These are phyloP conservation scores for Paguma larvata DNA, from an alignment of 2,797 vertebrate genomes.

Conservation along the genomic window DNA sequence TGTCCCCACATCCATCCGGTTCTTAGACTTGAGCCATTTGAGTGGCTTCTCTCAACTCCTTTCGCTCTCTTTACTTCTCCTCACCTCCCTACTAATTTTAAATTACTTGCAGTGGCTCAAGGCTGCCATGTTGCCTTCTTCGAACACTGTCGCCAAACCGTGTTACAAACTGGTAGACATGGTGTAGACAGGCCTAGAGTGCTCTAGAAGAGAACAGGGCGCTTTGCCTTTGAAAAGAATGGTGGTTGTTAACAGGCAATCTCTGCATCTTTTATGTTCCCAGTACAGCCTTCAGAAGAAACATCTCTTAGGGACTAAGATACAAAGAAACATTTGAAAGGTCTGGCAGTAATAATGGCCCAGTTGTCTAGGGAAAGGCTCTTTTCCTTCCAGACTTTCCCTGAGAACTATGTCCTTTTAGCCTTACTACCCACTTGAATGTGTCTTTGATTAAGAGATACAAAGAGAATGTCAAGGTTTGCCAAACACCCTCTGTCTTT, in stretches of 20 bases:
- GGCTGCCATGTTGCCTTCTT: not conserved
- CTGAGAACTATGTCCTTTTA: not conserved
- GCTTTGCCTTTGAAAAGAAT: not conserved
- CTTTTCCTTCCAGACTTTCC: not conserved
- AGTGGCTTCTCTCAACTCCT: not conserved
- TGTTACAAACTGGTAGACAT: not conserved
- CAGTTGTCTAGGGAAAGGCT: not conserved
- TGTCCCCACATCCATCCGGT: fast-evolving
- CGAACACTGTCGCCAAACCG: not conserved
- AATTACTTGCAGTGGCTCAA: constrained; percentile 1
- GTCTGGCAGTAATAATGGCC: not conserved
- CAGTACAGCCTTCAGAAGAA: not conserved
- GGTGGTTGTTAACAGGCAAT: not conserved
- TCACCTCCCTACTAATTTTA: constrained; percentile 18
- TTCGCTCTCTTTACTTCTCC: not conserved
- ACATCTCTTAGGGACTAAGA: not conserved
- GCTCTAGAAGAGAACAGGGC: not conserved
- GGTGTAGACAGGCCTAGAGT: no score
- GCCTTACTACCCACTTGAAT: not conserved
- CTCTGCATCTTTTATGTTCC: not conserved
- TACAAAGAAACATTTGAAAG: not conserved
- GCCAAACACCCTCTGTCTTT: not conserved
- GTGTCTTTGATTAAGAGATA: not conserved
- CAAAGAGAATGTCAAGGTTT: not conserved
- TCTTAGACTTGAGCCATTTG: not conserved